Base-by-base conservation (phyloP, 2,113 vertebrate species). In the Vireo altiloquus region DNA sequence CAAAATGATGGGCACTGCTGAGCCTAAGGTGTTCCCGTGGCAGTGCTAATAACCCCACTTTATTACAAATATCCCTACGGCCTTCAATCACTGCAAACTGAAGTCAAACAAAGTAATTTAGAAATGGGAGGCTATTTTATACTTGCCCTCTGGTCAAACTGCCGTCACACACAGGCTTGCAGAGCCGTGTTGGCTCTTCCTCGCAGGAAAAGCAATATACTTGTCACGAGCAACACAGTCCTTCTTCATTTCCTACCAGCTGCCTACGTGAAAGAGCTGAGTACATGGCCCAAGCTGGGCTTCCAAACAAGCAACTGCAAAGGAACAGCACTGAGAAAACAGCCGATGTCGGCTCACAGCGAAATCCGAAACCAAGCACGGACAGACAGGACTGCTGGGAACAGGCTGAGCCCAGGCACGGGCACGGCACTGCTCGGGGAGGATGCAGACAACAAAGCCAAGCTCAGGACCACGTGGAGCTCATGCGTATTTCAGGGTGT, bases 391-490 rank as follows among this genome's bases (percentile, higher is more conserved):
- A 66, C 64, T 13, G 82, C 91, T 44, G 82, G 71, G 75, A 75
- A 31, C 52, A 69, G 6, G 57, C 50, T 2, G 69, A 92, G 69
- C 5, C 54, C 87, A 61, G 31, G 89, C 59, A n/a, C 1, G 3
- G 85, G 79, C 74, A 91, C 10, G 30, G 90, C 63, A 23, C 27
- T 10, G 63, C 95, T 78, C 22, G 1, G 88, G 82, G 30, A 87
- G 75, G 81, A 90, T 84, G 88, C 94, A 70, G 82, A 96, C 86
- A 11, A 94, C 88, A 94, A 94, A 94, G 95, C 87, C 96, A 97
- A 95, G 92, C 90, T 93, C 16, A 0, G 90, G 68, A 95, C 86
- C 83, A 95, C 37, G 15, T 87, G 87, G 90, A 95, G 86, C 79
- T 96, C 96, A 95, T 95, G 96, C 87, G 9, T 9, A 15, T 87